Percentiles rank a stretch among this genome's conserved stretches.
Evolutionary conservation across 2,113 vertebrate species (phyloP).

Genomic region (Psephotus haematonotus): DNA sequence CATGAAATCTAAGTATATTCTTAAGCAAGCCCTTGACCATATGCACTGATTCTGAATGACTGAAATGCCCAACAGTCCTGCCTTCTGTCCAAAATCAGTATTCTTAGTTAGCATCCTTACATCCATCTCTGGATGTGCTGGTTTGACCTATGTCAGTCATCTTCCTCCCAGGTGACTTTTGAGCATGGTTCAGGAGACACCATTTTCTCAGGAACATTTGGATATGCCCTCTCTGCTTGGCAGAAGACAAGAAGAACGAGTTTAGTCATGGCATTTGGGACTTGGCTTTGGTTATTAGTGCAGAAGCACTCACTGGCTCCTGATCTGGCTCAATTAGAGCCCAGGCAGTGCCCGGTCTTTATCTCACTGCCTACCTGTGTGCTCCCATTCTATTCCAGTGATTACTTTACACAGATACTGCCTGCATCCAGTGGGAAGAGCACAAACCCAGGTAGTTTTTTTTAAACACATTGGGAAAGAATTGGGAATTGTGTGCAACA

Average conservation of each 20-base stretch:
- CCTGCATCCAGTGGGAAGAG: neutral
- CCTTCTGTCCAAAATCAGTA: neutral
- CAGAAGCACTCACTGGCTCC: neutral
- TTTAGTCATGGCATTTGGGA: neutral
- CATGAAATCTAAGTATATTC: neutral
- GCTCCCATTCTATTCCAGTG: neutral
- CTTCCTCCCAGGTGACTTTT: neutral
- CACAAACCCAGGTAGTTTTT: neutral
- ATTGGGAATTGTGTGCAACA: neutral
- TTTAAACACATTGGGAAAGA: neutral
- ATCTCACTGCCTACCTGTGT: neutral
- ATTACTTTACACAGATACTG: neutral
- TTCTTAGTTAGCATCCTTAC: neutral
- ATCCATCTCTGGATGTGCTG: neutral
- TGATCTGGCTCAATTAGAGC: neutral
- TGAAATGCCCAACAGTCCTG: neutral
- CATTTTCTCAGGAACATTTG: neutral
- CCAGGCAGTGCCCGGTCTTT: rapidly evolving
- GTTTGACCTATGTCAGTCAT: neutral
- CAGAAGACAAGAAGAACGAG: neutral
- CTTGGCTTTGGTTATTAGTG: neutral
- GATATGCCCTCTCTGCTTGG: neutral
- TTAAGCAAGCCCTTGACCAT: neutral
- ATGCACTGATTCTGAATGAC: neutral
- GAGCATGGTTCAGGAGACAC: neutral